These are phyloP conservation scores for Drosophila bocki DNA, from an alignment of 1,140 invertebrate genomes.

Conservation along the genomic window DNA sequence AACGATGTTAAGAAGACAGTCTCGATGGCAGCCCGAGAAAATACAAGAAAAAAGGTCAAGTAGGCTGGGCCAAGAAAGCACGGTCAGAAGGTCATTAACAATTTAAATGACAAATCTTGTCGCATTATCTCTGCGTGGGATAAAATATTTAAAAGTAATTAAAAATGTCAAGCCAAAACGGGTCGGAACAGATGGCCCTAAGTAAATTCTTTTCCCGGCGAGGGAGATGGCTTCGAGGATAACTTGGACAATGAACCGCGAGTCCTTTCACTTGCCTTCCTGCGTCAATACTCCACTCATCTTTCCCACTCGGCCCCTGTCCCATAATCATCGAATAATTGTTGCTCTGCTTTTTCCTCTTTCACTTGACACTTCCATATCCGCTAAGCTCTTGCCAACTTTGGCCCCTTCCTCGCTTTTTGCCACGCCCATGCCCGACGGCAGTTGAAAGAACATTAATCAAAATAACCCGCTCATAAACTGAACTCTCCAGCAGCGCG, in stretches of 20 bases:
- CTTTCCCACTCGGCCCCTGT: background rate
- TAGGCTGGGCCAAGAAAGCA: constrained; percentile 1
- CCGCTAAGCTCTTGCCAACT: constrained; percentile 38
- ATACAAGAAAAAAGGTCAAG: constrained; percentile 27
- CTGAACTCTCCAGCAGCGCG: constrained; percentile 28
- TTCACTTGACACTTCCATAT: constrained; percentile 30
- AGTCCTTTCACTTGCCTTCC: constrained; percentile 5
- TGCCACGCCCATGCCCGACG: constrained; percentile 14
- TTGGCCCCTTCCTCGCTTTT: background rate
- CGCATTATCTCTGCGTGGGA: constrained; percentile 26
- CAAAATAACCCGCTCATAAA: constrained; percentile 63
- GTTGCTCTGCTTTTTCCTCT: constrained; percentile 33
- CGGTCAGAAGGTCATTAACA: constrained; percentile 45
- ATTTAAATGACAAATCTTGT: constrained; percentile 52
- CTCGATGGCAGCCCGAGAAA: background rate
- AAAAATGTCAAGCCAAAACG: constrained; percentile 54
- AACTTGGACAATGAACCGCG: constrained; percentile 12
- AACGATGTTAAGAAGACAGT: background rate
- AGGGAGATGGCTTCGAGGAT: constrained; percentile 19
- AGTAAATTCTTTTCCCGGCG: constrained; percentile 11
- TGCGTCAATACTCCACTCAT: constrained; percentile 12
- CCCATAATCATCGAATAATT: constrained; percentile 31
- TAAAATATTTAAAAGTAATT: constrained; percentile 59
- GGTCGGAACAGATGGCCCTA: constrained; percentile 13
- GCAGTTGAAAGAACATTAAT: constrained; percentile 59